phyloP scores from a whole-genome alignment of 2,113 vertebrate species.

The Varanus komodoensis region DNA sequence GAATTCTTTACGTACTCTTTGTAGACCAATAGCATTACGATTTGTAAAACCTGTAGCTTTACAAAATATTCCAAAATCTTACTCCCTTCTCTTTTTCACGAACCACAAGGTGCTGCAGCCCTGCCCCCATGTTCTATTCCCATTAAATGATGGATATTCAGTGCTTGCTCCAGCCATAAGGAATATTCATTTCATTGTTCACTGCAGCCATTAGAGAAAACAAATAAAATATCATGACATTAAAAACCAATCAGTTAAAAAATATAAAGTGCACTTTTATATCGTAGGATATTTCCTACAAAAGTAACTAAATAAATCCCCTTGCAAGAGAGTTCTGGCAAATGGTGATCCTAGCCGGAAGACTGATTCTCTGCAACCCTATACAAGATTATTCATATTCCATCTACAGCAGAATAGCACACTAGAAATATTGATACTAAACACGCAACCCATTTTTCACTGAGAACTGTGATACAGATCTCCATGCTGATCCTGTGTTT shows the following conservation, averaged over 20 bases:
- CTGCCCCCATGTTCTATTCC: background rate
- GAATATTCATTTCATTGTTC: background rate
- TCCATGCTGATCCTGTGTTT: background rate
- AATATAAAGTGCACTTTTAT: no score
- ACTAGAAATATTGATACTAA: background rate
- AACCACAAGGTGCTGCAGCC: background rate
- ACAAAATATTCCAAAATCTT: background rate
- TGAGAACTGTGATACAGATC: background rate
- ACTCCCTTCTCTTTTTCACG: background rate
- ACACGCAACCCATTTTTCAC: background rate
- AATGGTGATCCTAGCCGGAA: no score
- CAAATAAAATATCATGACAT: background rate
- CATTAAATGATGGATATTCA: background rate
- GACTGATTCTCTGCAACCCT: background rate
- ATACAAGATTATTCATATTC: background rate
- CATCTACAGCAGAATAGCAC: background rate
- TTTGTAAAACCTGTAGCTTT: background rate
- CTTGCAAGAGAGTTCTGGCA: background rate
- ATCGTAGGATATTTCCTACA: background rate
- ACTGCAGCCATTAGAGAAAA: background rate
- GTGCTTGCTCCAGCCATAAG: background rate
- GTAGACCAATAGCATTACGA: background rate
- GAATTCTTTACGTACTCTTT: background rate
- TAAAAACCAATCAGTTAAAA: background rate
- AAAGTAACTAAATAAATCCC: background rate